phyloP scores from a whole-genome alignment of 2,113 vertebrate species.

The Atherinomorus stipes region DNA sequence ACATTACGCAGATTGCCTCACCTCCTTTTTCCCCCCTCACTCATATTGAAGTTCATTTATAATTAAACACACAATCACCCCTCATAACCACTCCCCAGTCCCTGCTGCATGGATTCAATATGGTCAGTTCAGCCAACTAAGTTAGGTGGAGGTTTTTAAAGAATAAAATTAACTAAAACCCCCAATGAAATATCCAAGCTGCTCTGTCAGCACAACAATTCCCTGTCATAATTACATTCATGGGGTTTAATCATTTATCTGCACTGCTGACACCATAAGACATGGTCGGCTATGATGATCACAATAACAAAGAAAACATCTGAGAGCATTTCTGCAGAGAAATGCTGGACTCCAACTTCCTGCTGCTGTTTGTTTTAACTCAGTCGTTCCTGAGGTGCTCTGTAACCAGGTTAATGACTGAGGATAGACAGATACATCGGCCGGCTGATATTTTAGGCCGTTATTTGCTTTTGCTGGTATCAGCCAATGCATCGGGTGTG shows the following conservation, averaged over 20 bases:
- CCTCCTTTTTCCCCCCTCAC: neutral
- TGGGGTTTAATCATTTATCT: slow-evolving; percentile 53
- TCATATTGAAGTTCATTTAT: slow-evolving; percentile 53
- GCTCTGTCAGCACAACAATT: slow-evolving; percentile 70
- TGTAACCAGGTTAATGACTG: slow-evolving; percentile 12
- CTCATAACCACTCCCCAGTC: slow-evolving; percentile 37
- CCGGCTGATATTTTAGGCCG: too few species aligned
- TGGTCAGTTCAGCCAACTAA: slow-evolving; percentile 48
- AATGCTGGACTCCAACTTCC: slow-evolving; percentile 11
- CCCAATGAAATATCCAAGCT: slow-evolving; percentile 32
- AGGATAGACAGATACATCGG: too few species aligned
- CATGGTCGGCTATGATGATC: slow-evolving; percentile 30
- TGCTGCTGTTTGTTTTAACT: slow-evolving; percentile 30
- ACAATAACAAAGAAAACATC: slow-evolving; percentile 34
- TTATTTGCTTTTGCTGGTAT: too few species aligned
- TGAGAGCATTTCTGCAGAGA: slow-evolving; percentile 27
- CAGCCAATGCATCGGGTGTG: too few species aligned
- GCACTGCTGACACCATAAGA: slow-evolving; percentile 62
- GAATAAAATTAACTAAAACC: slow-evolving; percentile 43
- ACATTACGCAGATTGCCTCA: neutral
- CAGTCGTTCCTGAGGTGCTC: slow-evolving; percentile 8
- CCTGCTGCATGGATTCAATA: slow-evolving; percentile 30
- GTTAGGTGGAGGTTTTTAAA: slow-evolving; percentile 40
- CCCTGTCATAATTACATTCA: slow-evolving; percentile 67
- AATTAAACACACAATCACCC: slow-evolving; percentile 43